Base-by-base conservation (phyloP, 2,888 invertebrate genomes). In the Melieria omissa region DNA sequence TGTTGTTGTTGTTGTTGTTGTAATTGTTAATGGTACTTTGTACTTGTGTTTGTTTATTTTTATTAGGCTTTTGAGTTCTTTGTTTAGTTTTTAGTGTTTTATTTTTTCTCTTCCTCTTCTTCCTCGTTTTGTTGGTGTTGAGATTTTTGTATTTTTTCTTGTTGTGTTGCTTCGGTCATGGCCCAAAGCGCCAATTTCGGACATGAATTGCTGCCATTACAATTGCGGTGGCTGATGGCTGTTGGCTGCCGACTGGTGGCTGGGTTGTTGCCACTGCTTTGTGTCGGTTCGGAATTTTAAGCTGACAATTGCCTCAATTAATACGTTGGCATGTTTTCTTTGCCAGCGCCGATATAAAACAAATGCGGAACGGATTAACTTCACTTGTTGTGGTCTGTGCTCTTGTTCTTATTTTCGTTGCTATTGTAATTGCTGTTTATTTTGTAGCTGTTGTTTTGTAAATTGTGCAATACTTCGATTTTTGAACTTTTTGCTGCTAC, bases 301-400 rank as follows among this genome's bases (percentile, higher is more conserved):
- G 49, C 63, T 66, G 47, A 58, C 67, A 64, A 64, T 60, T 63
- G 54, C 41, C 61, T 16, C 62, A 67, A 72, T 64, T 52, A 62
- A 66, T 67, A 16, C 42, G 47, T 44, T 49, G 4, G 5, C 8
- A 46, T 44, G 5, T 41, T 44, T 41, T 63, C 4, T 44, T 66
- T 10, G 49, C 12, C 12, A 12, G 49, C 29, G 29, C 52, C 14
- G 10, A 52, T 49, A 12, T 49, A 8, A 42, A 49, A 64, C 12
- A 64, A 6, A n/a, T 41, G 12, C 44, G 44, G 60, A 12, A 42
- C 42, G 29, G 29, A 42, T 60, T 44, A 12, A 41, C 5, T 60
- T 60, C 42, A 44, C 9, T 52, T n/a, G 41, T 5, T 4, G 29
- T 29, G 4, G 29, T 10, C n/a, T 60, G 29, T 60, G 29, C 12